Conservation (phyloP, 2,888 invertebrate genomes). For the Dorcus hopei region DNA sequence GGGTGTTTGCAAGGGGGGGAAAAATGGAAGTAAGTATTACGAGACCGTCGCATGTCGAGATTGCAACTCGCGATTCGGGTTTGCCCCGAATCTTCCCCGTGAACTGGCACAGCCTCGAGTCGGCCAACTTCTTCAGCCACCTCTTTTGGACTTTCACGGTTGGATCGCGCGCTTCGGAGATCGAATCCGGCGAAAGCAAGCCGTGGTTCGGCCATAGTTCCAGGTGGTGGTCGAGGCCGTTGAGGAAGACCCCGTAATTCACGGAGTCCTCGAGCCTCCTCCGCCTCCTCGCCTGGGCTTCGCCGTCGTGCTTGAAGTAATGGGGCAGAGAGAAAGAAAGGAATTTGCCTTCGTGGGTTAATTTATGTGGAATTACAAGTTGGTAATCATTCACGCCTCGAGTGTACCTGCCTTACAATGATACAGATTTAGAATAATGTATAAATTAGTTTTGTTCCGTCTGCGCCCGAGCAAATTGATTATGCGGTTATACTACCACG, state of each 20-base stretch:
- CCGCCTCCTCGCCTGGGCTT: constrained; percentile 16
- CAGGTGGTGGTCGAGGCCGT: constrained; percentile 40
- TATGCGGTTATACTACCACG: no score
- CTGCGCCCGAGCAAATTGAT: no score
- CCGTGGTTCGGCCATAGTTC: constrained; percentile 53
- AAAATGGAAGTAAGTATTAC: constrained; percentile 28
- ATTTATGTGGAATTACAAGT: constrained; percentile 50
- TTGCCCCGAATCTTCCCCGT: constrained; percentile 50
- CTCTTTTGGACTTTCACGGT: constrained; percentile 34
- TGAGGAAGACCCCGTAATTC: constrained; percentile 41
- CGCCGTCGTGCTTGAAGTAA: constrained; percentile 46
- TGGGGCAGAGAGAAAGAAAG: constrained; percentile 49
- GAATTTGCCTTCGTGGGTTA: constrained; percentile 48
- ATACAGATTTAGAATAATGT: constrained; percentile 6
- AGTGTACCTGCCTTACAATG: constrained; percentile 50
- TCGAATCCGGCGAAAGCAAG: constrained; percentile 50
- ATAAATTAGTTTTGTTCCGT: not conserved
- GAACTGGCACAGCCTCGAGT: constrained; percentile 51
- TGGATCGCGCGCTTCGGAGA: constrained; percentile 40
- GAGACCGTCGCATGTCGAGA: constrained; percentile 53
- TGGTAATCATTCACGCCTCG: constrained; percentile 49
- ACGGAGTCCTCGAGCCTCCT: constrained; percentile 34
- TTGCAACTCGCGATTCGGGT: constrained; percentile 50
- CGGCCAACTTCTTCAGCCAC: constrained; percentile 32
- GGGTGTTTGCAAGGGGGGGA: not conserved